Evolutionary conservation across 2,113 vertebrate genomes (phyloP).

Genomic region (Chaetura pelagica): DNA sequence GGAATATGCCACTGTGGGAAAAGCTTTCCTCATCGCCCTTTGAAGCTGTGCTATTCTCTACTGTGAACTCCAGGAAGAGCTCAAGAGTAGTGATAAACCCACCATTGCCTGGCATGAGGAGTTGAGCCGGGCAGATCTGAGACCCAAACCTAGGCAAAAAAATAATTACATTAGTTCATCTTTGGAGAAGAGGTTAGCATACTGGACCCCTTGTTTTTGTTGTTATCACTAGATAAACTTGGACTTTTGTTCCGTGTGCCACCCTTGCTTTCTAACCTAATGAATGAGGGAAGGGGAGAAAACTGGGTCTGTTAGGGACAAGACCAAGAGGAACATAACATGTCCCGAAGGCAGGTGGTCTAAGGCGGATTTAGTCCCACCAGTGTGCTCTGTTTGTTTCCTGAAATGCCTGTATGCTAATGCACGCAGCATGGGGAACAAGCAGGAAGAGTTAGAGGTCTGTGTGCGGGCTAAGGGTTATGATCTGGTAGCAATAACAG

Average conservation of each 20-base stretch:
- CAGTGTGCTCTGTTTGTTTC: no score
- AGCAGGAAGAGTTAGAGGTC: no score
- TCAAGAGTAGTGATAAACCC: background rate
- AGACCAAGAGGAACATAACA: no score
- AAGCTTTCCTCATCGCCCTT: background rate
- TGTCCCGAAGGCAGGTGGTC: no score
- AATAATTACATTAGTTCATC: background rate
- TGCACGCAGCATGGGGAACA: no score
- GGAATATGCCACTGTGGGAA: background rate
- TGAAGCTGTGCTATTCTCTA: background rate
- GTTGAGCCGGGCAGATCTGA: background rate
- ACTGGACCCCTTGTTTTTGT: background rate
- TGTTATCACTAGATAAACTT: background rate
- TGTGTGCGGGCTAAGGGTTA: no score
- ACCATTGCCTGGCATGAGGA: accelerated
- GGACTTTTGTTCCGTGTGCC: background rate
- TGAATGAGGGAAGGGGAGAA: no score
- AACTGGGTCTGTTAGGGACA: no score
- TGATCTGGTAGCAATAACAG: no score
- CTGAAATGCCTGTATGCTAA: no score
- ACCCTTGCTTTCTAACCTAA: background rate
- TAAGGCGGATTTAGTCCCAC: no score
- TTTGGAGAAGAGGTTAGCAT: background rate
- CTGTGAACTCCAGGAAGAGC: background rate
- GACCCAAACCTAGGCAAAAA: background rate